Base-by-base conservation (phyloP, 2,888 invertebrate genomes). In the Drosophila cracens region DNA sequence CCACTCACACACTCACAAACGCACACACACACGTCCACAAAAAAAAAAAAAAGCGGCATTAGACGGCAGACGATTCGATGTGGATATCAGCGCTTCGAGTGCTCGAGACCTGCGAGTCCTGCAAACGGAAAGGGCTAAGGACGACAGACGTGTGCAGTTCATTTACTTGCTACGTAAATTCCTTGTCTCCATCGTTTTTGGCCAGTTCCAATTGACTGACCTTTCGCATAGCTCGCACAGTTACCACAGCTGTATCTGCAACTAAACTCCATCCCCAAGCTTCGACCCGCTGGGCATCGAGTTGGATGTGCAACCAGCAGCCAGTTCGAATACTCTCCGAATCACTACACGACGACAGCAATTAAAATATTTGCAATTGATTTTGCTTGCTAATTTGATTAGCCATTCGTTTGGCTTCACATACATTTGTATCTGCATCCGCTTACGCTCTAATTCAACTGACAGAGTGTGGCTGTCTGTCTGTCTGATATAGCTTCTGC, bases 121-220 rank as follows among this genome's bases (percentile, higher is more conserved):
- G 27, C 27, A 11, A 11, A 8, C 46, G 21, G 46, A 21, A 25
- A 16, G 13, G 21, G 21, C 21, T 46, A 25, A 25, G 33, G 18
- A 11, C 16, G 29, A 18, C 29, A 27, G 56, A 58, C 57, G 76
- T 83, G 11, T 79, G 78, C 81, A 82, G 76, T 74, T 75, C 83
- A 85, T 71, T 79, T 81, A 65, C 67, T 70, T 66, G 67, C 70
- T 59, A 85, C 80, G 82, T 75, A 74, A 29, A 34, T n/a, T 31
- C 51, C 27, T 18, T 25, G 46, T 16, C 46, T 25, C 8, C 46
- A 46, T 16, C 46, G 21, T 16, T 46, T 25, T 25, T 46, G 21
- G 16, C 46, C 46, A 25, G 21, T 16, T 21, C 16, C 1, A 25
- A 8, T 21, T 25, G 46, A 46, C 16, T 46, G 16, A 46, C 46